Conservation (phyloP, 2,113 vertebrate species). For the Vulpes ferrilata region DNA sequence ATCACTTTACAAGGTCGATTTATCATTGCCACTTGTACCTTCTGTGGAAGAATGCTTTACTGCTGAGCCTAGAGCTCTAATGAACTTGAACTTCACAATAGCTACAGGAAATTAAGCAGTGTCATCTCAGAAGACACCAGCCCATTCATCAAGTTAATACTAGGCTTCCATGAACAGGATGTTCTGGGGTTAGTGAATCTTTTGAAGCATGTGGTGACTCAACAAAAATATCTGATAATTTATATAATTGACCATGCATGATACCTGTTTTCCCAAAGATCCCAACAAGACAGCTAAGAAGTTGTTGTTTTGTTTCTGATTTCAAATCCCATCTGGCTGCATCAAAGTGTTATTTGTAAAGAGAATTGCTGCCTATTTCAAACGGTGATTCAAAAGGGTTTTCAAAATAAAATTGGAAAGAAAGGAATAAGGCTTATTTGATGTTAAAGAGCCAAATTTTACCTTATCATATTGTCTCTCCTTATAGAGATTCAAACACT, state of each 20-base stretch:
- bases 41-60: neutral
- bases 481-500: neutral
- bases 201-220: slow-evolving; percentile 50
- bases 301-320: slow-evolving; percentile 6
- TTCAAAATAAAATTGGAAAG: neutral
- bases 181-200: slow-evolving; percentile 19
- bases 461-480: neutral
- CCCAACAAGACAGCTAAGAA: neutral
- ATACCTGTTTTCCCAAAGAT: slow-evolving; percentile 4
- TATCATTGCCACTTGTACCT: neutral
- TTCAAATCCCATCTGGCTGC: neutral
- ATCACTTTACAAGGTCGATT: neutral
- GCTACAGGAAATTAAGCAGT: slow-evolving; percentile 42
- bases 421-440: neutral
- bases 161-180: neutral
- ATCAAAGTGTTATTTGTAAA: neutral
- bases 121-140: neutral
- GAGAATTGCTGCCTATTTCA: neutral
- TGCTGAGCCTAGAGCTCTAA: neutral
- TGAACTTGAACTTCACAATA: slow-evolving; percentile 55
- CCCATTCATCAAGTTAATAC: slow-evolving; percentile 48
- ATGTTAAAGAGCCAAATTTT: neutral
- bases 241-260: slow-evolving; percentile 6
- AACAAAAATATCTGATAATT: slow-evolving; percentile 56
- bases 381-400: neutral